Conservation (phyloP, 2,888 invertebrate species). For the Drosophila subsilvestris region DNA sequence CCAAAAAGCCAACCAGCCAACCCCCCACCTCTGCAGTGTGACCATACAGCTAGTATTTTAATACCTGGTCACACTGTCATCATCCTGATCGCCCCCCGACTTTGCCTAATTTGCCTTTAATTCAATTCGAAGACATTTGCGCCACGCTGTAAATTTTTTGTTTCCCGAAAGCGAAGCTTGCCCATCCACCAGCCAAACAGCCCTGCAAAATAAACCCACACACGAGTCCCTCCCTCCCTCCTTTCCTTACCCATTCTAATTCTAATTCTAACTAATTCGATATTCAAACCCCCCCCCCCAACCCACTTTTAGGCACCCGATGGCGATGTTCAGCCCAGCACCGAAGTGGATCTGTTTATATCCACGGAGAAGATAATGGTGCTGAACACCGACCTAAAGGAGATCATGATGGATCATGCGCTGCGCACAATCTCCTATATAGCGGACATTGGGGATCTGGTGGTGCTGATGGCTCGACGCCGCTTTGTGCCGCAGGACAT, state of each 20-base stretch:
- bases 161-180: background rate
- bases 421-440: conserved; percentile 99
- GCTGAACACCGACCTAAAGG: conserved; percentile 98
- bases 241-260: background rate
- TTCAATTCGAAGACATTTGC: background rate
- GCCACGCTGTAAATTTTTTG: background rate
- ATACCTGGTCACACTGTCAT: too few species aligned
- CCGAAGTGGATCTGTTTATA: conserved; percentile 99
- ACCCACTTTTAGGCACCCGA: conserved; percentile 93
- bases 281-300: too few species aligned
- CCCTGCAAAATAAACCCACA: background rate
- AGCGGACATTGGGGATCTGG: conserved; percentile 99
- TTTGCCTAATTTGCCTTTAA: background rate
- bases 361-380: conserved; percentile 99
- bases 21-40: too few species aligned
- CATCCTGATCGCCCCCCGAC: background rate
- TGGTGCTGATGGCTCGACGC: conserved; percentile 98
- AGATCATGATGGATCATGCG: conserved; percentile 99
- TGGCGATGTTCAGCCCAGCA: conserved; percentile 99
- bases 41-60: too few species aligned
- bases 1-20: too few species aligned
- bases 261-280: background rate
- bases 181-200: background rate
- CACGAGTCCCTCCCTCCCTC: background rate
- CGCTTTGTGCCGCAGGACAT: conserved; percentile 87